Evolutionary conservation across 1,140 invertebrate genomes (phyloP), one percentile per base, ranked within the genome.

Genomic region (Tetramorium parvispinum): DNA sequence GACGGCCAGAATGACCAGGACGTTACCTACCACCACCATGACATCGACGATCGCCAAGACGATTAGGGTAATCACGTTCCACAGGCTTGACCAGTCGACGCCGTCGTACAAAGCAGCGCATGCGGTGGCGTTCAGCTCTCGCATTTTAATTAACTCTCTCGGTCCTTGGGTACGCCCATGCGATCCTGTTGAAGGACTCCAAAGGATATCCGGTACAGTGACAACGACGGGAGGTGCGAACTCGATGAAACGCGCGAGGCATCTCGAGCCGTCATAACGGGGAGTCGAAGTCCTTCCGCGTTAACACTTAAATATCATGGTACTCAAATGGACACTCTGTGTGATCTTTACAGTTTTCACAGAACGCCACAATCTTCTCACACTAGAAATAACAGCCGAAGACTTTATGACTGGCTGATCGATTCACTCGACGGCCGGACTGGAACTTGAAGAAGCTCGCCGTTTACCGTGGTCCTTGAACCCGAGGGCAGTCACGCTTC

Each of bases 1-100:
- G 49, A 99, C 98, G 73, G 98, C 98, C 71, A 98, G 96, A 91
- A 99, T 98, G 77, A 99, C 98, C 46, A 99, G 96, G 89, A 97
- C 97, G 95, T 99, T 99, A 70, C 98, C 98, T 24, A 97, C 96
- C 73, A 98, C 97, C 70, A 99, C 98, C 94, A 98, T 97, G 13
- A 98, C 96, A 94, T 98, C 98, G 91, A 99, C 97, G 85, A 98
- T 95, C 61, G 97, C 97, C 66, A 98, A 96, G 86, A 98, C 96
- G 90, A 97, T 96, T 86, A 99, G 96, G 89, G 97, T 97, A 75
- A 96, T 96, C 87, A 98, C 94, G 92, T 97, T 96, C 89, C 96
- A 95, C 43, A 97, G 96, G 94, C 98, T 97, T 89, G 96, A 96
- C 97, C 97, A 98, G 94, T 96, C 96, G 89, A 98, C 97, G 94